A percentile compares a stretch with the other conserved stretches of the same genome.
phyloP scores from a whole-genome alignment of 1,140 invertebrate species.

The Atopsyche davidsoni region DNA sequence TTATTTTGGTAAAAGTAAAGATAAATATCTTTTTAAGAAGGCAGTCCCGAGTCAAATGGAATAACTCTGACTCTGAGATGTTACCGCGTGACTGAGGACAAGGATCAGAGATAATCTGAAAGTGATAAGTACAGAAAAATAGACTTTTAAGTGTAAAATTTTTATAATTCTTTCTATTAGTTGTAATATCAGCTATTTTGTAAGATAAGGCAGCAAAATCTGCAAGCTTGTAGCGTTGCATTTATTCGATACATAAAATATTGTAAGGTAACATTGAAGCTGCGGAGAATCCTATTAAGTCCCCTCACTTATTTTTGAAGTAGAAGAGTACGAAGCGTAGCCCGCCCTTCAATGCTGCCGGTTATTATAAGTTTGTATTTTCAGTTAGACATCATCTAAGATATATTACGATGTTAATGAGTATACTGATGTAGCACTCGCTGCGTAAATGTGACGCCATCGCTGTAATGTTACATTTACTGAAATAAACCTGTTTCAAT shows the following conservation, averaged over 20 bases:
- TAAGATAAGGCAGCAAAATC: slow-evolving; percentile 25
- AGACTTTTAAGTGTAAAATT: slow-evolving; percentile 31
- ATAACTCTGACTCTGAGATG: no score
- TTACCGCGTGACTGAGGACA: slow-evolving; percentile 27
- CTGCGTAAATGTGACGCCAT: slow-evolving; percentile 27
- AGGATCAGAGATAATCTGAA: slow-evolving; percentile 30
- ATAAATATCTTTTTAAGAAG: no score
- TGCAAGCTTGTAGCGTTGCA: slow-evolving; percentile 30
- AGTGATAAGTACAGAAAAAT: slow-evolving; percentile 31
- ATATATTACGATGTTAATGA: slow-evolving; percentile 20
- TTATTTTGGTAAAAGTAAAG: no score
- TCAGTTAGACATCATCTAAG: slow-evolving; percentile 18
- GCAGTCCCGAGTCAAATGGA: no score
- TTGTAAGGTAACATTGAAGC: slow-evolving; percentile 23
- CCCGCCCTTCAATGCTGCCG: slow-evolving; percentile 30
- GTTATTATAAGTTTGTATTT: slow-evolving; percentile 13
- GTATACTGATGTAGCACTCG: slow-evolving; percentile 25
- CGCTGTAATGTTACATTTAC: slow-evolving; percentile 30
- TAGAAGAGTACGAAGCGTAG: slow-evolving; percentile 12
- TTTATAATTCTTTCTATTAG: slow-evolving; percentile 31
- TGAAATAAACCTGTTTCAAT: slow-evolving; percentile 30
- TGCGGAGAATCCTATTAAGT: slow-evolving; percentile 1
- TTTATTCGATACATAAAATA: slow-evolving; percentile 25
- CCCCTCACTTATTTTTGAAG: slow-evolving; percentile 21
- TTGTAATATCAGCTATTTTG: slow-evolving; percentile 24